Base-by-base conservation (phyloP, 2,888 invertebrate species). In the Orthosia gothica region DNA sequence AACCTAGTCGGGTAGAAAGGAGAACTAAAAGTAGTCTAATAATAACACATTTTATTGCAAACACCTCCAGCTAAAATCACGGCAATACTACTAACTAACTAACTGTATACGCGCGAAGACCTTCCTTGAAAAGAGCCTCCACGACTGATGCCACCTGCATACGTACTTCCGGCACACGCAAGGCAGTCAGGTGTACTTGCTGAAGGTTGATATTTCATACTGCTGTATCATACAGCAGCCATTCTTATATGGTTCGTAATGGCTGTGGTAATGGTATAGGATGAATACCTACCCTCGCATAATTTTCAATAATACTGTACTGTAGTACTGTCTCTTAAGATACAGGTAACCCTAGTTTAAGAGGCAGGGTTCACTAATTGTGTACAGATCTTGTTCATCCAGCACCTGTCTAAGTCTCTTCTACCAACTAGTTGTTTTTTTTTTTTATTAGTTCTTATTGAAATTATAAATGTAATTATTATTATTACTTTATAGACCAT, bases 121-220 rank as follows among this genome's bases (percentile, higher is more conserved):
- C 16, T 16, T 16, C 5, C 2, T 5, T n/a, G 11, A 54, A 63
- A 23, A 49, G 11, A 49, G 20, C 66, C 40, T 45, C 40, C 40
- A 26, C 16, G 40, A 49, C 7, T 55, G 26, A 47, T n/a, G 7
- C 32, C 40, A 45, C 40, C 47, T 32, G 54, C 26, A 26, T 3
- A 16, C 20, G 45, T 54, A 32, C n/a, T 75, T 75, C 59, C 59
- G 59, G 23, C 40, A 70, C 23, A 20, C 40, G 18, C 70, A 74
- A 77, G 50, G 77, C 7, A 55, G 26, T 52, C 50, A 58, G 45
- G 23, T 18, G 45, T 18, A 26, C 18, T 9, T 3, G 26, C 15
- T 26, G 15, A 26, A 18, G 20, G 9, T 9, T 23, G 16, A n/a
- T 26, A 68, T 68, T 32, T 32, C 16, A 18, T 12, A 40, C 47